phyloP scores from a whole-genome alignment of 2,797 vertebrate genomes.

The Pseudomugil gertrudae region DNA sequence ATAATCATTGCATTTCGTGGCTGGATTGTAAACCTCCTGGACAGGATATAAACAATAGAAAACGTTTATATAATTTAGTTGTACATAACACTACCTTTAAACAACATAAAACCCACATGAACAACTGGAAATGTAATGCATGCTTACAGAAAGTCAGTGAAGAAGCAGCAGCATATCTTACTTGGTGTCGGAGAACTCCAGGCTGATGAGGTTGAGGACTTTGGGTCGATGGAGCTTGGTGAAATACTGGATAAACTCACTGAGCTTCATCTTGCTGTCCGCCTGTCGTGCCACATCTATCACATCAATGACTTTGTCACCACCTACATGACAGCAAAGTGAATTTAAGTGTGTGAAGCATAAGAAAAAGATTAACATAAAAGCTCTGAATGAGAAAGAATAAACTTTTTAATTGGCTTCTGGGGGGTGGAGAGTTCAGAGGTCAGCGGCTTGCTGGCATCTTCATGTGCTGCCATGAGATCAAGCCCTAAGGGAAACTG shows the following conservation, averaged over 20 bases:
- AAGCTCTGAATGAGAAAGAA: conserved; percentile 20
- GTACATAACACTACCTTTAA: background rate
- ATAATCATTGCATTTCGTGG: too few relatives aligned
- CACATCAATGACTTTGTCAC: conserved; percentile 96
- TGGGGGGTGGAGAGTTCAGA: conserved; percentile 40
- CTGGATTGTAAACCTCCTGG: too few relatives aligned
- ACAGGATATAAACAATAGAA: background rate
- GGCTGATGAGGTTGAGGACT: conserved; percentile 99
- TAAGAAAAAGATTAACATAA: background rate
- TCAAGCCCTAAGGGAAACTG: conserved; percentile 62
- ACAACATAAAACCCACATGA: too few relatives aligned
- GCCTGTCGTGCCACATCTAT: conserved; percentile 98
- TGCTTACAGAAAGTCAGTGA: background rate
- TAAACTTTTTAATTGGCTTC: conserved; percentile 53
- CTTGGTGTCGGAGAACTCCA: conserved; percentile 99
- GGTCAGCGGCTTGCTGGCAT: conserved; percentile 54
- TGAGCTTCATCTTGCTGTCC: conserved; percentile 98
- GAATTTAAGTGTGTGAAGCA: background rate
- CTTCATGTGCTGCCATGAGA: conserved; percentile 53
- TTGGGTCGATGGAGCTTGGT: conserved; percentile 90
- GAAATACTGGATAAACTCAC: conserved; percentile 96
- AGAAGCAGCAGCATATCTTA: conserved; percentile 73
- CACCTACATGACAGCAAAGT: conserved; percentile 80
- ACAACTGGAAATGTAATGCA: too few relatives aligned
- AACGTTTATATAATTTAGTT: background rate